phyloP scores from a whole-genome alignment of 2,113 vertebrate species.

The Rousettus leschenaultii region DNA sequence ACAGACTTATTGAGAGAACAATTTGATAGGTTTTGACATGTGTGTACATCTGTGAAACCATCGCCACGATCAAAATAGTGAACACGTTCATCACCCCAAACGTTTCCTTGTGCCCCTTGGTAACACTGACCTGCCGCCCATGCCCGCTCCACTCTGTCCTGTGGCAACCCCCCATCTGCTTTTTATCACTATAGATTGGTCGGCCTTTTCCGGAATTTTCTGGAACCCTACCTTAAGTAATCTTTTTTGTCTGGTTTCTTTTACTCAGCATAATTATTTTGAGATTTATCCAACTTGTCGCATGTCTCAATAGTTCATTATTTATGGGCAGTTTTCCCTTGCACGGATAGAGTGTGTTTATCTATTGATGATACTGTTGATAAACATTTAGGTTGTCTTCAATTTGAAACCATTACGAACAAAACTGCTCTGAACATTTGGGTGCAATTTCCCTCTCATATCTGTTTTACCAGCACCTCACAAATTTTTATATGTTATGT shows the following conservation, averaged over 20 bases:
- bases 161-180: neutral
- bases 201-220: neutral
- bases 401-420: neutral
- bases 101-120: neutral
- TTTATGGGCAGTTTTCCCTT: neutral
- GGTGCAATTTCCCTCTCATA: neutral
- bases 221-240: neutral
- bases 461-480: neutral
- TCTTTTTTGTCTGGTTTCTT: slow-evolving; percentile 30
- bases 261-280: slow-evolving; percentile 43
- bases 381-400: neutral
- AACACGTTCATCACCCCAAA: neutral
- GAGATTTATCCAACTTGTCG: neutral
- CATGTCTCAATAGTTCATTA: neutral
- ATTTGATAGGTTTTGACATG: neutral
- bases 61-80: neutral
- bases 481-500: neutral
- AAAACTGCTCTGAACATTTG: neutral
- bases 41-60: neutral
- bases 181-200: neutral
- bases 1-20: neutral
- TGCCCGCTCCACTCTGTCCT: neutral
- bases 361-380: neutral
- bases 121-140: neutral
- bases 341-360: neutral